These are phyloP conservation scores for Euthynnus affinis DNA, from an alignment of 2,797 vertebrate species.

Conservation along the genomic window DNA sequence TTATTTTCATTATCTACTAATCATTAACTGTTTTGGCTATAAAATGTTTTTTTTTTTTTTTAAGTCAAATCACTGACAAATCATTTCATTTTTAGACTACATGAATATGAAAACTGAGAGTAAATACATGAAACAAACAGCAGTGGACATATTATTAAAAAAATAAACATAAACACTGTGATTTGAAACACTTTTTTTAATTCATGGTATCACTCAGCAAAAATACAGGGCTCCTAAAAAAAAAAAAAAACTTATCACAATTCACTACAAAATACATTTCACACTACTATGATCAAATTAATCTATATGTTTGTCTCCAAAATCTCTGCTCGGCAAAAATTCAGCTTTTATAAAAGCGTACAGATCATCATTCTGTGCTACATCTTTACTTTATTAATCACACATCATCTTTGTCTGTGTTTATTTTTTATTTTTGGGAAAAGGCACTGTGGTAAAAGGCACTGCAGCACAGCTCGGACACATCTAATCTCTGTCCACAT, in stretches of 20 bases:
- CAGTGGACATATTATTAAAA: background rate
- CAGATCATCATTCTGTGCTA: background rate
- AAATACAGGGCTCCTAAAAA: conserved; percentile 44
- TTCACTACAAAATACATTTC: conserved; percentile 42
- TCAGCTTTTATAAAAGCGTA: conserved; percentile 1
- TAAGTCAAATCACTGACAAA: too few relatives aligned
- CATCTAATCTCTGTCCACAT: conserved; percentile 15
- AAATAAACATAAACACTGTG: conserved; percentile 18
- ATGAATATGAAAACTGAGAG: conserved; percentile 1
- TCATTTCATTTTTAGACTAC: background rate
- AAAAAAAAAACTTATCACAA: conserved; percentile 28
- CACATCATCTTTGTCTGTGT: conserved; percentile 6
- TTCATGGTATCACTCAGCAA: conserved; percentile 50
- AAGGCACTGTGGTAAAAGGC: conserved; percentile 69
- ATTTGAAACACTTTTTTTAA: conserved; percentile 57
- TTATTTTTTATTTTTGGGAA: conserved; percentile 5
- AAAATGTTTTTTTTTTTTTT: too few relatives aligned
- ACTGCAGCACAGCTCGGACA: conserved; percentile 40
- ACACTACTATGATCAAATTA: conserved; percentile 35
- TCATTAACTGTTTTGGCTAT: background rate
- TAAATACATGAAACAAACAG: background rate
- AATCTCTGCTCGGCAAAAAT: background rate
- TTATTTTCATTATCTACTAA: too few relatives aligned
- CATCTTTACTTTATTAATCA: background rate
- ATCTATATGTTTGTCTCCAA: conserved; percentile 8